Base-by-base conservation (phyloP, 1,140 invertebrate genomes). In the Lordiphosa clarofinis region DNA sequence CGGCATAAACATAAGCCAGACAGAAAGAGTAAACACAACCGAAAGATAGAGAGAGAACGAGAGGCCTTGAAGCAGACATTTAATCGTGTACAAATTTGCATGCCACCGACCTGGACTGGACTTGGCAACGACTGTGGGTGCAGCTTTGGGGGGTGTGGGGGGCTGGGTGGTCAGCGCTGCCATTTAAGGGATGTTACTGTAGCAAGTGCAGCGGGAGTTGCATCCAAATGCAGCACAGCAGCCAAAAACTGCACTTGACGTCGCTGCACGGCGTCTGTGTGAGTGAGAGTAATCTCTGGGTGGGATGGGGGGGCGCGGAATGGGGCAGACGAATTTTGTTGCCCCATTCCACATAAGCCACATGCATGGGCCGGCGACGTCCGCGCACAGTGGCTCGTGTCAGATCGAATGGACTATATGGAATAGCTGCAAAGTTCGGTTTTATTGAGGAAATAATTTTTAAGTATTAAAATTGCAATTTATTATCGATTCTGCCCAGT, bases 131-230 rank as follows among this genome's bases (percentile, higher is more conserved):
- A 42, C 40, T 65, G 49, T 38, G 61, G 36, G 39, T 55, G 49
- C 59, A 47, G 21, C 35, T 11, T 35, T 11, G 62, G 11, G 31
- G 49, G 31, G 49, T 39, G 9, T 21, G 10, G 12, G 40, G 28
- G 35, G 38, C 8, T 15, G 50, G 63, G 66, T 49, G 50, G 53
- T 33, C n/a, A 33, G 9, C 24, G 55, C 59, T 15, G 56, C 50
- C 61, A 68, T 67, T 81, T 81, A 81, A 82, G 75, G 75, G 75
- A 64, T 81, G 75, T 72, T 72, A 72, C 75, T 79, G 56, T 53
- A 60, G 57, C 63, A 81, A 72, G 53, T 72, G 75, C 76, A 81
- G 39, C 61, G 53, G 39, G 40, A 65, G 52, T 43, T 46, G 46
- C 31, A 49, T 37, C 47, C 31, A 56, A 36, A 44, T 42, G 31